Base-by-base conservation (phyloP, 2,113 vertebrate species). In the Callipepla californica region DNA sequence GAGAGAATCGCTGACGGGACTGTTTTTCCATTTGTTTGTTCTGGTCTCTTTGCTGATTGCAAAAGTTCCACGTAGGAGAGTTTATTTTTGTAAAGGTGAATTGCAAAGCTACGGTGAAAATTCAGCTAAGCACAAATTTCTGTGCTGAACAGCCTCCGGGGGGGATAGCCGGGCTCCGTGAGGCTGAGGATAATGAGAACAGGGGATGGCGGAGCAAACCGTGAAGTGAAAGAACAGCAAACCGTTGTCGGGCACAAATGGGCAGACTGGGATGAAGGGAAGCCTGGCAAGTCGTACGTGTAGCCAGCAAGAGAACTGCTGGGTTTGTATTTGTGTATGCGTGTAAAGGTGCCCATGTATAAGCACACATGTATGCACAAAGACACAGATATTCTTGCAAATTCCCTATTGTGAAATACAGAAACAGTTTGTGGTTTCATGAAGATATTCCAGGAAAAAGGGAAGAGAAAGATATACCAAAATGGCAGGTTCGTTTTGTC, bases 71-170 rank as follows among this genome's bases (percentile, higher is more conserved):
- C 67, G 57, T 90, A 94, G 62, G 90, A 93, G 89, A 93, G 95
- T 96, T 97, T 96, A 96, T 93, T 97, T 97, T 96, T 96, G 91
- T 97, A 94, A 94, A 96, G 92, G 93, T 96, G 94, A 93, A 96
- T 89, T 96, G 95, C 91, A 94, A 32, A 96, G 94, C 96, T 94
- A 53, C 7, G 85, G 85, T 80, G 89, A 95, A 97, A 97, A 94
- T 92, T 93, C 84, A 97, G 93, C 94, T 96, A 96, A 96, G 94
- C 92, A 92, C 73, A 88, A 93, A 94, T 96, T 94, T 95, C 93
- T 92, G 78, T 47, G 51, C 80, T 77, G 94, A 89, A 38, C 72
- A 75, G 92, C 91, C 90, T 92, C 92, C 67, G 22, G 85, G 79
- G 95, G 87, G 81, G 80, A 94, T 74, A 87, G 72, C 17, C 53